Evolutionary conservation across 2,888 invertebrate genomes (phyloP).

Genomic region (Lissonota sp.): DNA sequence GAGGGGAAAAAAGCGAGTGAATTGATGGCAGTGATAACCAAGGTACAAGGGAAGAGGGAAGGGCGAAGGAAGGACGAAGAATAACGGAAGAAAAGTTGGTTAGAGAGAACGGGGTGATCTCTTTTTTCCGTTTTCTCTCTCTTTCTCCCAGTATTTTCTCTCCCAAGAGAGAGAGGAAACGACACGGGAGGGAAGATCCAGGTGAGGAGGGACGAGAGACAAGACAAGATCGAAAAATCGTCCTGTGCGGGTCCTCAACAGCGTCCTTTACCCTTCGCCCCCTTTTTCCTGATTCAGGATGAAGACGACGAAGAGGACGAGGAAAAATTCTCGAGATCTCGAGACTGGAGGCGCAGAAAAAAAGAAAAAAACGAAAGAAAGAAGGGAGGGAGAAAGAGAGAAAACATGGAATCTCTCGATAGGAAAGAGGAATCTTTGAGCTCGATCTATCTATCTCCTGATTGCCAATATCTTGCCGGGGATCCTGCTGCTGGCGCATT

Average conservation of each 20-base stretch:
- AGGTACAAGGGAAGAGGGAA: not conserved
- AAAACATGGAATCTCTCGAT: conserved; percentile 59
- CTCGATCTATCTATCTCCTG: conserved; percentile 71
- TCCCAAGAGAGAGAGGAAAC: no score
- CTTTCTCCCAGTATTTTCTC: not conserved
- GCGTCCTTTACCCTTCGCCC: conserved; percentile 41
- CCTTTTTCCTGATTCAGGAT: not conserved
- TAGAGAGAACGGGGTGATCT: conserved; percentile 22
- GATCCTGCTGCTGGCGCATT: conserved; percentile 61
- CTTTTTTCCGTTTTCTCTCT: not conserved
- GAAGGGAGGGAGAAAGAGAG: conserved; percentile 10
- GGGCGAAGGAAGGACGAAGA: conserved; percentile 9
- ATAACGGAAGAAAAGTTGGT: conserved; percentile 51
- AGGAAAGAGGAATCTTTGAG: conserved; percentile 62
- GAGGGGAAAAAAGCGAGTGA: conserved; percentile 35
- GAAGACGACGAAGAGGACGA: not conserved
- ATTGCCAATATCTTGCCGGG: conserved; percentile 76
- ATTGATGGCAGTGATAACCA: conserved; percentile 38
- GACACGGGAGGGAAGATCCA: not conserved
- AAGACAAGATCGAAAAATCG: conserved; percentile 62
- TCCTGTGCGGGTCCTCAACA: conserved; percentile 35
- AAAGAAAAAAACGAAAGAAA: conserved; percentile 13
- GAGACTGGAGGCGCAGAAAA: conserved; percentile 19
- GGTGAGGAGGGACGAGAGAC: conserved; percentile 21
- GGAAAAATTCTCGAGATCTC: conserved; percentile 37